Conservation (phyloP, 2,888 invertebrate species). For the Apotomis betuletana region DNA sequence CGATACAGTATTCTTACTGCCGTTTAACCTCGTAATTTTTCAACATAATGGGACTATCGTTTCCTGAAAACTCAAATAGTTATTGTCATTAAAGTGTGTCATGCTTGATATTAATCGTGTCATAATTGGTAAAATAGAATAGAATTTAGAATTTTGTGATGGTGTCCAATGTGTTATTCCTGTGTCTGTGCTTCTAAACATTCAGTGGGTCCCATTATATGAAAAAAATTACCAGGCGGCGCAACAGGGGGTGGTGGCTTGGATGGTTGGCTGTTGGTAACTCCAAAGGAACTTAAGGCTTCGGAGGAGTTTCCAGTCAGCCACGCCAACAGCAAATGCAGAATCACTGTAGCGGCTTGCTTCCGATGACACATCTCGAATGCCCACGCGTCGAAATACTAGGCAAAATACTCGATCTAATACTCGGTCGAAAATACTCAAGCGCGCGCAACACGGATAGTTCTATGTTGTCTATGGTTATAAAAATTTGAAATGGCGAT, state of each 20-base stretch:
- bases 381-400: slow-evolving; percentile 46
- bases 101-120: slow-evolving; percentile 7
- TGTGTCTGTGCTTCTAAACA: slow-evolving; percentile 35
- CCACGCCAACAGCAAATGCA: slow-evolving; percentile 66
- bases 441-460: slow-evolving; percentile 22
- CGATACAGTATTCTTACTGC: slow-evolving; percentile 6
- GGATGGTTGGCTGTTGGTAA: slow-evolving; percentile 84
- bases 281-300: slow-evolving; percentile 88
- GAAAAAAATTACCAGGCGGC: slow-evolving; percentile 82
- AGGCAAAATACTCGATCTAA: slow-evolving; percentile 32
- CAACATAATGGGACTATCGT: slow-evolving; percentile 58
- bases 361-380: slow-evolving; percentile 68
- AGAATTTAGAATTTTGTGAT: slow-evolving; percentile 29
- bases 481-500: slow-evolving; percentile 43
- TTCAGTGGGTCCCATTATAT: slow-evolving; percentile 66
- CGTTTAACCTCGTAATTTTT: slow-evolving; percentile 45
- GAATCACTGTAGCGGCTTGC: slow-evolving; percentile 65
- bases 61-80: slow-evolving; percentile 21
- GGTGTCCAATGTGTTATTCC: slow-evolving; percentile 34
- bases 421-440: slow-evolving; percentile 38
- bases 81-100: slow-evolving; percentile 13
- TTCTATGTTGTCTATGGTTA: slow-evolving; percentile 44
- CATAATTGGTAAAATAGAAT: neutral
- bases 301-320: slow-evolving; percentile 78
- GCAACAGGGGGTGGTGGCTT: slow-evolving; percentile 81